Percentiles rank a stretch among this genome's conserved stretches.
phyloP scores from a whole-genome alignment of 30 jellyfish, hydroid and myxozoan genomes.

The Hydractinia symbiolongicarpus region DNA sequence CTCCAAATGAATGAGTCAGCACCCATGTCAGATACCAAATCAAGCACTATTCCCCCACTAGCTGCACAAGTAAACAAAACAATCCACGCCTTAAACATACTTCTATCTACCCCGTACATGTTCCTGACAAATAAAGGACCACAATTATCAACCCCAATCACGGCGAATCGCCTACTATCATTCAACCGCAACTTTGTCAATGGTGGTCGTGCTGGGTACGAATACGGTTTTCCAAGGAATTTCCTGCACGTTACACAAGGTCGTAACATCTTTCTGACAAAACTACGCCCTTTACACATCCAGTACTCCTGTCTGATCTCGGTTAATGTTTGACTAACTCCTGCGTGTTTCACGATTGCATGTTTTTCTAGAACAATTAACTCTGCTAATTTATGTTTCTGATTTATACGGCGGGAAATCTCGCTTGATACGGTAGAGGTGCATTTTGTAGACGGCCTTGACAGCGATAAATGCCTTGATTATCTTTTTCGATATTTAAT shows the following conservation, averaged over 20 bases:
- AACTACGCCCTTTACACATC: not conserved
- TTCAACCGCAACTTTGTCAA: not conserved
- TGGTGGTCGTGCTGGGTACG: not conserved
- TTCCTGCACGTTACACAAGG: not conserved
- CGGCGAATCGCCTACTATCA: not conserved
- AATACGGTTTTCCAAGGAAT: not conserved
- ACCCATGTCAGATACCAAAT: not conserved
- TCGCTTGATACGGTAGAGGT: not conserved
- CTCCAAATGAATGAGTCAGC: not conserved
- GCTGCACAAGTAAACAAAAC: constrained; percentile 15
- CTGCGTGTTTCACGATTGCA: not conserved
- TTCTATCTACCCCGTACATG: not conserved
- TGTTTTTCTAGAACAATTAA: not conserved
- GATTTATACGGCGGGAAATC: not conserved
- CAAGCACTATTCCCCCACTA: not conserved
- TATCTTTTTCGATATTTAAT: not conserved
- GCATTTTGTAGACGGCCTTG: not conserved
- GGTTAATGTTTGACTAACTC: not conserved
- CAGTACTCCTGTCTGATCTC: not conserved
- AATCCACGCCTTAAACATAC: not conserved
- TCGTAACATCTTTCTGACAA: not conserved
- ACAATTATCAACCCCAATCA: not conserved
- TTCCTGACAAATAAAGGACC: not conserved
- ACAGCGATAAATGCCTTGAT: not conserved
- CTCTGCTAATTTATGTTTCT: not conserved